Base-by-base conservation (phyloP, 53 echinoderm and acorn worm species). In the Mesocentrotus franciscanus region DNA sequence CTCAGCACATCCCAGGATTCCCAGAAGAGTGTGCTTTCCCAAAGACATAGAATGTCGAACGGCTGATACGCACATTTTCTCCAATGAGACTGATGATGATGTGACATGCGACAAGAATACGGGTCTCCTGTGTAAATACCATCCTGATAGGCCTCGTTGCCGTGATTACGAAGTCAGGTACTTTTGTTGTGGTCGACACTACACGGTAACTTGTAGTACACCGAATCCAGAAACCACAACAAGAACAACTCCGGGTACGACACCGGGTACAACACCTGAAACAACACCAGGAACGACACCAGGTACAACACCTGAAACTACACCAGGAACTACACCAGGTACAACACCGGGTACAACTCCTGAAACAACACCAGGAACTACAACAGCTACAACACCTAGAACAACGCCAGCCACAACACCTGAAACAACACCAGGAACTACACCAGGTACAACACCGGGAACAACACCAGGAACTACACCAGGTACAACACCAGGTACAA, bases 1-100 rank as follows among this genome's bases (percentile, higher is more conserved):
- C 75, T 56, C 76, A 92, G 58, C 92, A 92, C 11, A 92, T 92
- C n/a, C 74, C 75, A 55, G 75, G 56, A 26, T 92, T 92, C 58
- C 92, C 92, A 26, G 92, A 71, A 56, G 22, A 49, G 1, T 29
- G 92, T 71, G 74, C 6, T 32, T 24, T 74, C 24, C 92, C 92
- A 8, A 92, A 32, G 92, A 92, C 57, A 14, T 92, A 1, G 56
- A 92, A 57, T 92, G 92, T 49, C 20, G 92, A 56, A 92, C 92
- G 26, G 92, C 71, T 92, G 92, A 75, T 13, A 56, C 92, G 1
- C 92, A 92, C 49, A 39, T 92, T 8, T 92, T 74, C 92, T 36
- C 75, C 72, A 92, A 92, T 56, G 55, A 74, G 60, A 92, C 92
- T 22, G 56, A 42, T 56, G 92, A 92, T 75, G 72, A 39, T 92